A percentile compares a stretch with the other conserved stretches of the same genome.
Evolutionary conservation across 2,797 vertebrate species (phyloP).

Genomic region (Hybognathus amarus): DNA sequence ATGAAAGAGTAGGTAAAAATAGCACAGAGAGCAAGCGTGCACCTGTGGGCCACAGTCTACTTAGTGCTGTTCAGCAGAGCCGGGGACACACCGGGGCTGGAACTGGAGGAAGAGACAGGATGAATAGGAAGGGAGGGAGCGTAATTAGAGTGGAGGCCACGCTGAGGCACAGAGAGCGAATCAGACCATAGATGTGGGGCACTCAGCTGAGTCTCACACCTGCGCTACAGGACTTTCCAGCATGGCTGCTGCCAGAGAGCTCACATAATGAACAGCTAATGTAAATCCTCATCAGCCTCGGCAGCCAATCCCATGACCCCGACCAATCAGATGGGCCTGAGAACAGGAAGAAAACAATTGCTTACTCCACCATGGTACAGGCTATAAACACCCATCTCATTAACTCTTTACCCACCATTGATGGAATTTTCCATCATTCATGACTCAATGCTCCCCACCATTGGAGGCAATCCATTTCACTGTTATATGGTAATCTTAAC

Average conservation of each 20-base stretch:
- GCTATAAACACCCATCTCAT: neutral
- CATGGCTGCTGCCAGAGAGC: neutral
- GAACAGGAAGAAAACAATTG: constrained; percentile 1
- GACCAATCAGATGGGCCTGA: constrained; percentile 24
- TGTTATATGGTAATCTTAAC: neutral
- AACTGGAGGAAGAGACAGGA: constrained; percentile 22
- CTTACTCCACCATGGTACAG: neutral
- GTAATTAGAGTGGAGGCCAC: constrained; percentile 59
- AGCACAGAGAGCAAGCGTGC: constrained; percentile 41
- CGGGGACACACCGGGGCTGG: neutral
- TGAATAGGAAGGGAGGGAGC: constrained; percentile 3
- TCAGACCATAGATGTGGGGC: constrained; percentile 56
- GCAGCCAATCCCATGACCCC: constrained; percentile 8
- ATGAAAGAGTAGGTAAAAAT: constrained; percentile 48
- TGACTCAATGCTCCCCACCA: neutral
- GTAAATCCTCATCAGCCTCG: constrained; percentile 26
- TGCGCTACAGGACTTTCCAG: constrained; percentile 37
- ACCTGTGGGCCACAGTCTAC: constrained; percentile 74
- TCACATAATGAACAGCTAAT: constrained; percentile 42
- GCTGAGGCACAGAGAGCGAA: constrained; percentile 61
- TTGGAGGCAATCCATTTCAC: neutral
- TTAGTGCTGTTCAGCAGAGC: constrained; percentile 65
- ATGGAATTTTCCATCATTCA: neutral
- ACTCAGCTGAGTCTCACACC: constrained; percentile 53
- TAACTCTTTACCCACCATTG: neutral